Evolutionary conservation across 2,888 invertebrate genomes (phyloP).

Genomic region (Scaptodrosophila latifasciaeformis): DNA sequence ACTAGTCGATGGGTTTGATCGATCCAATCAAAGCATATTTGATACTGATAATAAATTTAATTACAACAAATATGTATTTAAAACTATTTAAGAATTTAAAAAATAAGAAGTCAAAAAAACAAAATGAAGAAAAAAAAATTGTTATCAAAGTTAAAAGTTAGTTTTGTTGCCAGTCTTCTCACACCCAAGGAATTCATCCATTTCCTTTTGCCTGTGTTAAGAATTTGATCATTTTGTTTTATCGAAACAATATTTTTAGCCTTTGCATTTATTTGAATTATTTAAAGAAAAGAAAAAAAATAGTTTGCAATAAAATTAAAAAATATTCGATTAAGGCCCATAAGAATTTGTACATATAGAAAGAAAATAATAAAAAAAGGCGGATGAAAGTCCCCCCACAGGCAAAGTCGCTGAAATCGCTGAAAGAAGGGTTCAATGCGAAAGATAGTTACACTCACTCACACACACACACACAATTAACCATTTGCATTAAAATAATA

Average conservation of each 20-base stretch:
- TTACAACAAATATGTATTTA: slow-evolving; percentile 38
- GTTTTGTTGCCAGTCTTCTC: slow-evolving; percentile 46
- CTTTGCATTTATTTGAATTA: neutral
- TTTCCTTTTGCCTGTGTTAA: neutral
- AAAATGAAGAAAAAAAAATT: slow-evolving; percentile 44
- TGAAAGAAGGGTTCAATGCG: slow-evolving; percentile 10
- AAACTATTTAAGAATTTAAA: slow-evolving; percentile 36
- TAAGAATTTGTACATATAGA: too few relatives aligned
- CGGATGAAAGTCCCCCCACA: slow-evolving; percentile 74
- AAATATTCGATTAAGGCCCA: too few relatives aligned
- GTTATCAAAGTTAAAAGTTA: slow-evolving; percentile 66
- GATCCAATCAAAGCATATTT: slow-evolving; percentile 48
- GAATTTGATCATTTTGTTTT: neutral
- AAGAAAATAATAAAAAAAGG: too few relatives aligned
- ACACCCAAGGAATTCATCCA: slow-evolving; percentile 2
- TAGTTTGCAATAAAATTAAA: slow-evolving; percentile 54
- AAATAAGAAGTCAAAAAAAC: slow-evolving; percentile 45
- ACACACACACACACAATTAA: too few relatives aligned
- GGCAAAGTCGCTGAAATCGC: slow-evolving; percentile 34
- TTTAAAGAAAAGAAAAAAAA: slow-evolving; percentile 19
- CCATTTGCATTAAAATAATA: slow-evolving; percentile 29
- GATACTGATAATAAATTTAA: slow-evolving; percentile 47
- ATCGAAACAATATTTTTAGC: neutral
- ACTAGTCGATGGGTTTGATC: slow-evolving; percentile 53
- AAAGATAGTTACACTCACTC: slow-evolving; percentile 14